A percentile compares a stretch with the other conserved stretches of the same genome.
phyloP scores from a whole-genome alignment of 2,113 vertebrate species.

The Syrrhaptes paradoxus region DNA sequence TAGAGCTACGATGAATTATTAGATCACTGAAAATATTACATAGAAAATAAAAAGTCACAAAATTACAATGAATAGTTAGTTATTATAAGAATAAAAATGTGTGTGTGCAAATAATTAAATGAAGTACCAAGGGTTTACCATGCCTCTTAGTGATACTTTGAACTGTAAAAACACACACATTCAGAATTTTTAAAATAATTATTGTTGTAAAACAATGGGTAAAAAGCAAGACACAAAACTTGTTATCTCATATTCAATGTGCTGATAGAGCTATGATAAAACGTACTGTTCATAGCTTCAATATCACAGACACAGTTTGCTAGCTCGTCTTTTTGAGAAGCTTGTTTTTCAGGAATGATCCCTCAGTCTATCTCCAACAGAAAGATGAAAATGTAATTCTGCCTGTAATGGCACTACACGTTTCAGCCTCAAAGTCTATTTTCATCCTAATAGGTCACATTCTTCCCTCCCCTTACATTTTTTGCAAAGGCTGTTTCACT shows the following conservation, averaged over 20 bases:
- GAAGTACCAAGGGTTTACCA: neutral
- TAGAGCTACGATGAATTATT: neutral
- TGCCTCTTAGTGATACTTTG: neutral
- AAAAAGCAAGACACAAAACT: neutral
- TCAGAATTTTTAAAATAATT: neutral
- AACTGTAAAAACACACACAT: neutral
- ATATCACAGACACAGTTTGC: neutral
- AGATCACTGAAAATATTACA: neutral
- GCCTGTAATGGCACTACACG: rapidly evolving
- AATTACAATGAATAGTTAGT: neutral
- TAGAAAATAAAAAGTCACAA: neutral
- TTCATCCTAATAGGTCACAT: rapidly evolving
- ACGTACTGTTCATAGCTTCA: neutral
- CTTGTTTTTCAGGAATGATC: neutral
- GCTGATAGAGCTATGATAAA: neutral
- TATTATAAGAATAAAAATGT: neutral
- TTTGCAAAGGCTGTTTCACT: neutral
- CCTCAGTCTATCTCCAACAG: neutral
- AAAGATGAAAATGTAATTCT: neutral
- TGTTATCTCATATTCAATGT: neutral
- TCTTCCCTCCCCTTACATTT: neutral
- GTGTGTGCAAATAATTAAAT: neutral
- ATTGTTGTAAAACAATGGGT: neutral
- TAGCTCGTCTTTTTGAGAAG: neutral
- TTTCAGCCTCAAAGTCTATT: neutral